phyloP scores from a whole-genome alignment of 2,113 vertebrate genomes.

The Tachycineta bicolor region DNA sequence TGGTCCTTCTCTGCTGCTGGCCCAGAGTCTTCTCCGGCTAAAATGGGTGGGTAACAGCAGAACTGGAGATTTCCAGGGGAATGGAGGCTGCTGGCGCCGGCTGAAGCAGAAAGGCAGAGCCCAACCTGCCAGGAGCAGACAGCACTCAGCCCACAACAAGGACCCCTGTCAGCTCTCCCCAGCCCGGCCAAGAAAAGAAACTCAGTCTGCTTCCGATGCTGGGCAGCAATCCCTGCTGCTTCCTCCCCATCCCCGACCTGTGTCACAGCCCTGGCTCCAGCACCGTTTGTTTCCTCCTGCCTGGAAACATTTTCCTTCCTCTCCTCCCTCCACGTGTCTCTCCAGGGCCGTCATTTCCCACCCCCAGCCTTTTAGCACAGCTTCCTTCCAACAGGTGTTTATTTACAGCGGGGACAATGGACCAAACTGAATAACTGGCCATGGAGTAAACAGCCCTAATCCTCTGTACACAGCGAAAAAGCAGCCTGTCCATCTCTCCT shows the following conservation, averaged over 20 bases:
- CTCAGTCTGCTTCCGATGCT: neutral
- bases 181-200: neutral
- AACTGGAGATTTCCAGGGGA: neutral
- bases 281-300: neutral
- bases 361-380: neutral
- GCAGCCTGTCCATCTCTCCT: neutral
- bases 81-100: neutral
- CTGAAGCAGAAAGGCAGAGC: neutral
- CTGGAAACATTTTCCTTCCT: neutral
- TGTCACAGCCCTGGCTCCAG: neutral
- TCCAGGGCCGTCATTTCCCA: neutral
- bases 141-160: neutral
- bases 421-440: neutral
- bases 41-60: neutral
- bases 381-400: neutral
- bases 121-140: neutral
- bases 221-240: neutral
- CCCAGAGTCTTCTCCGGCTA: neutral
- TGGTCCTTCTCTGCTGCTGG: neutral
- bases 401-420: neutral
- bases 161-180: neutral
- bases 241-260: neutral
- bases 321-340: neutral
- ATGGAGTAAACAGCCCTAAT: neutral
- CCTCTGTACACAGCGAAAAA: neutral